Percentiles rank a stretch among this genome's conserved stretches.
Evolutionary conservation across 2,113 vertebrate species (phyloP).

Genomic region (Azemiops feae): DNA sequence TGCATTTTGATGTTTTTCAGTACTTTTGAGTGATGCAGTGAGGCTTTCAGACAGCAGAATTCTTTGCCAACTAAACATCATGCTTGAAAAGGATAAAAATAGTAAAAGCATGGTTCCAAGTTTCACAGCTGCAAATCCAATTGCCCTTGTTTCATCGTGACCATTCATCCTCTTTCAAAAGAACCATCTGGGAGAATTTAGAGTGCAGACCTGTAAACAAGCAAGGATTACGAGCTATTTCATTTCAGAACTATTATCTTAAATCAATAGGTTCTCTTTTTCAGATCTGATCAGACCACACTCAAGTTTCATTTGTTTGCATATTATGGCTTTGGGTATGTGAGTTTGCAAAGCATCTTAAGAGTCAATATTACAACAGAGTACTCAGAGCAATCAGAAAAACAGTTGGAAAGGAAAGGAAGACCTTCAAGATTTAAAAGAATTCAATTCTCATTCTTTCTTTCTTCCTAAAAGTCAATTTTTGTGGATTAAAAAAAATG

Average conservation of each 20-base stretch:
- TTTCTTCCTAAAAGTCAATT: not conserved
- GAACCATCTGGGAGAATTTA: conserved; percentile 35
- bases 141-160: conserved; percentile 3
- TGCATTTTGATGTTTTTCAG: not conserved
- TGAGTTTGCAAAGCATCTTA: not conserved
- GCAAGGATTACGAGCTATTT: not conserved
- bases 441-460: not conserved
- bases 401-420: not conserved
- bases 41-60: conserved; percentile 27
- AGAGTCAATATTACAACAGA: not conserved
- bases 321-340: not conserved
- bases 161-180: conserved; percentile 40
- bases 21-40: conserved; percentile 13
- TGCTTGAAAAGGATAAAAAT: conserved; percentile 32
- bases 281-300: not conserved
- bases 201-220: conserved; percentile 5
- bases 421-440: not conserved
- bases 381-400: not conserved
- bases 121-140: conserved; percentile 49
- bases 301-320: not conserved
- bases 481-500: not conserved
- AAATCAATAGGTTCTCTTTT: conserved; percentile 14
- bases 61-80: conserved; percentile 29
- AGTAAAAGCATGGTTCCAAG: conserved; percentile 32
- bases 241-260: conserved; percentile 8